These are phyloP conservation scores for Hexactinellida sp. DNA, from an alignment of 37 sponge, comb jelly and placozoan species.

Conservation along the genomic window DNA sequence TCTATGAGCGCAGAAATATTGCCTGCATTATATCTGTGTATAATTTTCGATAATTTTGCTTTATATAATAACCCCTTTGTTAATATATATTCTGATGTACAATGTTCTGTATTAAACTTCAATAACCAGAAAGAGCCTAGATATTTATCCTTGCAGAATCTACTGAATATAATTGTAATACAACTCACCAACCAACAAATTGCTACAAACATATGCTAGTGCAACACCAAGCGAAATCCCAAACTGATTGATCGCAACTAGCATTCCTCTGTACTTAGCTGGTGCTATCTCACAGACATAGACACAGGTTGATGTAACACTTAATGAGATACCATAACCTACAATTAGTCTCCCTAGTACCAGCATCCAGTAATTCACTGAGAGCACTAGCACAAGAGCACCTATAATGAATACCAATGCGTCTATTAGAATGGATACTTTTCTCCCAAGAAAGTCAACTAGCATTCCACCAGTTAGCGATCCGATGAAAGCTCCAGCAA, in stretches of 20 bases:
- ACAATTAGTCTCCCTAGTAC: conserved; percentile 29
- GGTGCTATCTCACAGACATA: conserved; percentile 49
- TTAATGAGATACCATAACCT: conserved; percentile 37
- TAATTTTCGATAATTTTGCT: no score
- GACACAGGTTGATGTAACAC: conserved; percentile 22
- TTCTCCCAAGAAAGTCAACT: not conserved
- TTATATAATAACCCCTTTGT: no score
- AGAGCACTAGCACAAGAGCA: not conserved
- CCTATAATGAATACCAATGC: not conserved
- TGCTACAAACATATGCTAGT: conserved; percentile 17
- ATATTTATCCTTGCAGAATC: no score
- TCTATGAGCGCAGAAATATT: no score
- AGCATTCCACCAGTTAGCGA: not conserved
- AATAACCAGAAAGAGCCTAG: no score
- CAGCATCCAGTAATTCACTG: not conserved
- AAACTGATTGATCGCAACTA: conserved; percentile 25
- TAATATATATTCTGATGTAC: no score
- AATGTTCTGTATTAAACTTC: no score
- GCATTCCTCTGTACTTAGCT: conserved; percentile 13
- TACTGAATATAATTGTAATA: no score
- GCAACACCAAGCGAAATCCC: conserved; percentile 21
- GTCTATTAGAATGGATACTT: not conserved
- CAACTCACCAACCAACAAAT: conserved; percentile 11
- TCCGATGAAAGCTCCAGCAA: not conserved
- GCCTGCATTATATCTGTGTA: no score